These are phyloP conservation scores for Gymnogyps californianus DNA, from an alignment of 2,113 vertebrate genomes.

Conservation along the genomic window DNA sequence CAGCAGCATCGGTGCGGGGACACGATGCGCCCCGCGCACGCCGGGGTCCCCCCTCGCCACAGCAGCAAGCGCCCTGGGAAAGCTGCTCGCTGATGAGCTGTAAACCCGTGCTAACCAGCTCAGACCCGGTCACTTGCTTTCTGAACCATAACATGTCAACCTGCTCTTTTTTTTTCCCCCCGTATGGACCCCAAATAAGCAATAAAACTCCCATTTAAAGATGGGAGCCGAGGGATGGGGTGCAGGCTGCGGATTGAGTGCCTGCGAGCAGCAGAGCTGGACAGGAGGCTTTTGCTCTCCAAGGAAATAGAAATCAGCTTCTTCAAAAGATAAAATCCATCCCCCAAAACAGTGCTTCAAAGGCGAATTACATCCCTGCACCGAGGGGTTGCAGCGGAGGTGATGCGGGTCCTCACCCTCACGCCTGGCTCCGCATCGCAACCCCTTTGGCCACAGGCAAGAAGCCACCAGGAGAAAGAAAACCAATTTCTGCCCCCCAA, in stretches of 20 bases:
- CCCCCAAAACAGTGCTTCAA: background rate
- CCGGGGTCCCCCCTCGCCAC: background rate
- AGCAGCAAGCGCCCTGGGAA: background rate
- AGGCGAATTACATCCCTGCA: background rate
- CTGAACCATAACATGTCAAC: background rate
- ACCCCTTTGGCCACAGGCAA: background rate
- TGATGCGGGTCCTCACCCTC: background rate
- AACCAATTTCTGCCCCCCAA: background rate
- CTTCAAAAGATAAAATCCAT: background rate
- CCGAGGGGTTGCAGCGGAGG: background rate
- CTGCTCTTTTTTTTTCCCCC: background rate
- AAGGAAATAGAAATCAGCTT: background rate
- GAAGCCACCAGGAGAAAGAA: background rate
- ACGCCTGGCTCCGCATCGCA: background rate
- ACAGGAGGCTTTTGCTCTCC: background rate
- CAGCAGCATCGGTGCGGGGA: background rate
- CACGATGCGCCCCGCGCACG: fast-evolving
- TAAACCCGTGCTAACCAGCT: background rate
- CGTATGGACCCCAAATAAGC: background rate
- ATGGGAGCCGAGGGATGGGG: background rate
- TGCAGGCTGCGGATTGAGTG: background rate
- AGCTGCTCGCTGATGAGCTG: background rate
- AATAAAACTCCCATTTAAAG: background rate
- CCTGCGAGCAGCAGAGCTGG: background rate
- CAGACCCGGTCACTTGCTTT: background rate